A percentile compares a stretch with the other conserved stretches of the same genome.
These are phyloP conservation scores for Cavia aperea DNA, from an alignment of 2,113 vertebrate species.

Conservation along the genomic window DNA sequence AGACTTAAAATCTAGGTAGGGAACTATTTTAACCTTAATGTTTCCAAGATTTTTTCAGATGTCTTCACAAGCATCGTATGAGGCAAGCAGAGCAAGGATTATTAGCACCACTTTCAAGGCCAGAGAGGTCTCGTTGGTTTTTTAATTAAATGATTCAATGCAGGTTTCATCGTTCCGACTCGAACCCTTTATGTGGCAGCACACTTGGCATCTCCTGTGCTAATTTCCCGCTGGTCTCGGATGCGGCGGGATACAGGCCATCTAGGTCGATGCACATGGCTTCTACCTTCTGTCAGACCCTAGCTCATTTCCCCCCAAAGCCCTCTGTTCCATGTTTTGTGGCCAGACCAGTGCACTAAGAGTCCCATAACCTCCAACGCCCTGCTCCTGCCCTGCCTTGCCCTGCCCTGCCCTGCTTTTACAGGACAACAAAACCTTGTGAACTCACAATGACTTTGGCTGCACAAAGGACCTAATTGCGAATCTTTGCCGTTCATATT, in stretches of 20 bases:
- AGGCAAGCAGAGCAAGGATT: not conserved
- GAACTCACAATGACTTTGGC: not conserved
- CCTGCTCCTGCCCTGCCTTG: not conserved
- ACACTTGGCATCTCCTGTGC: not conserved
- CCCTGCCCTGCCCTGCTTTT: not conserved
- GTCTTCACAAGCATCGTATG: not conserved
- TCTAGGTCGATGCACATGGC: not conserved
- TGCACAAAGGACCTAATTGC: not conserved
- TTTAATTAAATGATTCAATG: not conserved
- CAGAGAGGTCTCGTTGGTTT: not conserved
- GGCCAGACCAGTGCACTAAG: not conserved
- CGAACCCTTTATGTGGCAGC: not conserved
- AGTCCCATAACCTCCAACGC: not conserved
- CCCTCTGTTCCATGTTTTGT: not conserved
- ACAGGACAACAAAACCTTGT: slow-evolving; percentile 30
- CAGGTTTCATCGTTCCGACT: not conserved
- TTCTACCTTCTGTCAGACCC: not conserved
- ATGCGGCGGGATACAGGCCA: not conserved
- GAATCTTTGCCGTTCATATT: not conserved
- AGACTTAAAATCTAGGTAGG: slow-evolving; percentile 6
- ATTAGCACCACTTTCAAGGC: slow-evolving; percentile 18
- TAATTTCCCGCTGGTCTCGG: not conserved
- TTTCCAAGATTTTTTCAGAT: slow-evolving; percentile 37
- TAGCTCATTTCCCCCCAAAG: not conserved
- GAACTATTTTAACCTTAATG: slow-evolving; percentile 21